These are phyloP conservation scores for Bujurquina vittata DNA, from an alignment of 2,113 vertebrate species.

Conservation along the genomic window DNA sequence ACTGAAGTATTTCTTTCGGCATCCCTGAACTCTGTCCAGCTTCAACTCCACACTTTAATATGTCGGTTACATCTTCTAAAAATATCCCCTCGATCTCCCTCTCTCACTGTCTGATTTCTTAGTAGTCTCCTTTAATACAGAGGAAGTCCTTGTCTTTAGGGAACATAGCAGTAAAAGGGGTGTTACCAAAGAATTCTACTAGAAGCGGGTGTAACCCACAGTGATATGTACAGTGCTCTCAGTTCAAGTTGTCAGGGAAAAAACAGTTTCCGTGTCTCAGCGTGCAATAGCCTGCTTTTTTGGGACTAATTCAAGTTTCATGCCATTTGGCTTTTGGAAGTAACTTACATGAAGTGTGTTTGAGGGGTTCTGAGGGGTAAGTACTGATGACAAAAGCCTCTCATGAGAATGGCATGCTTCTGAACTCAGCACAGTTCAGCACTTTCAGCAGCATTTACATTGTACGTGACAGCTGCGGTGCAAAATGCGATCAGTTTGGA, in stretches of 20 bases:
- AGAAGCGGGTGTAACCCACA: slow-evolving; percentile 47
- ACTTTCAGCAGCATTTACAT: neutral
- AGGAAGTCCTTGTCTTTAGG: slow-evolving; percentile 54
- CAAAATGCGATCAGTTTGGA: neutral
- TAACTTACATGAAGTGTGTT: neutral
- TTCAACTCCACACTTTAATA: slow-evolving; percentile 44
- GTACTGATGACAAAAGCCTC: neutral
- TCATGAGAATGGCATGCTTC: neutral
- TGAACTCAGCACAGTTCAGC: neutral
- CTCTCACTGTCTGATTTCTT: neutral
- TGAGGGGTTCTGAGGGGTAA: slow-evolving; percentile 34
- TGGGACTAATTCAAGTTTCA: slow-evolving; percentile 12
- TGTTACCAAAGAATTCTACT: slow-evolving; percentile 50
- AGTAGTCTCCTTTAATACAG: slow-evolving; percentile 31
- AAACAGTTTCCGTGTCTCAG: neutral
- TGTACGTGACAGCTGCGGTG: neutral
- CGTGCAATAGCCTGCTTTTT: neutral
- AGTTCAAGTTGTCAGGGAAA: slow-evolving; percentile 12
- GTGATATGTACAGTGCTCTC: slow-evolving; percentile 8
- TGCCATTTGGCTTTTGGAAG: neutral
- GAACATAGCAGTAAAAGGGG: slow-evolving; percentile 55
- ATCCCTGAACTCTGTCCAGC: slow-evolving; percentile 39
- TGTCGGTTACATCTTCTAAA: slow-evolving; percentile 50
- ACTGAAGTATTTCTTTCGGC: slow-evolving; percentile 57
- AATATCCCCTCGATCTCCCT: slow-evolving; percentile 37